Evolutionary conservation across 2,888 invertebrate genomes (phyloP).

Genomic region (Phragmatobia fuliginosa): DNA sequence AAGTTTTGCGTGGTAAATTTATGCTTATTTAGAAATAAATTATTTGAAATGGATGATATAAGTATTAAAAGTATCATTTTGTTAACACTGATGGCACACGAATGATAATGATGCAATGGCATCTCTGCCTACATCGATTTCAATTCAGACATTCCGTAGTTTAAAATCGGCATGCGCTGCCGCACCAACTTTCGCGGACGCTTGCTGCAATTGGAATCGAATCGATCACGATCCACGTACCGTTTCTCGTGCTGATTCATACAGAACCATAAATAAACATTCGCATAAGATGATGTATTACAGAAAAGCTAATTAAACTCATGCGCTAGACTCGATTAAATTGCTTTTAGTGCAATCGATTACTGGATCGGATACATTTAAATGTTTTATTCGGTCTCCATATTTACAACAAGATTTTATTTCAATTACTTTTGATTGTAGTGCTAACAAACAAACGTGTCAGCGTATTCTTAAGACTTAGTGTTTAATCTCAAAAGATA

Average conservation of each 20-base stretch:
- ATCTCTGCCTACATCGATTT: slow-evolving; percentile 44
- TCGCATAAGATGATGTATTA: slow-evolving; percentile 51
- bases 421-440: background rate
- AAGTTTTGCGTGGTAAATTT: background rate
- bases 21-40: background rate
- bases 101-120: slow-evolving; percentile 19
- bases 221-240: slow-evolving; percentile 67
- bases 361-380: slow-evolving; percentile 27
- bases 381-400: slow-evolving; percentile 19
- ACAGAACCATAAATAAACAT: slow-evolving; percentile 56
- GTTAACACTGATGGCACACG: background rate
- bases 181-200: slow-evolving; percentile 71
- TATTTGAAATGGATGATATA: background rate
- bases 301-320: slow-evolving; percentile 48
- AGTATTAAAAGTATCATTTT: background rate
- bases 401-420: slow-evolving; percentile 20
- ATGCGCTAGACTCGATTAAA: slow-evolving; percentile 26
- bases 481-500: no score
- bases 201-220: slow-evolving; percentile 61
- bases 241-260: slow-evolving; percentile 68
- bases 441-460: background rate
- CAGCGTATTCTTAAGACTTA: background rate
- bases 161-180: slow-evolving; percentile 66
- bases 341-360: slow-evolving; percentile 33
- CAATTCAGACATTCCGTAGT: slow-evolving; percentile 68